These are phyloP conservation scores for Lamprologus callipterus DNA, from an alignment of 2,113 vertebrate species.

Conservation along the genomic window DNA sequence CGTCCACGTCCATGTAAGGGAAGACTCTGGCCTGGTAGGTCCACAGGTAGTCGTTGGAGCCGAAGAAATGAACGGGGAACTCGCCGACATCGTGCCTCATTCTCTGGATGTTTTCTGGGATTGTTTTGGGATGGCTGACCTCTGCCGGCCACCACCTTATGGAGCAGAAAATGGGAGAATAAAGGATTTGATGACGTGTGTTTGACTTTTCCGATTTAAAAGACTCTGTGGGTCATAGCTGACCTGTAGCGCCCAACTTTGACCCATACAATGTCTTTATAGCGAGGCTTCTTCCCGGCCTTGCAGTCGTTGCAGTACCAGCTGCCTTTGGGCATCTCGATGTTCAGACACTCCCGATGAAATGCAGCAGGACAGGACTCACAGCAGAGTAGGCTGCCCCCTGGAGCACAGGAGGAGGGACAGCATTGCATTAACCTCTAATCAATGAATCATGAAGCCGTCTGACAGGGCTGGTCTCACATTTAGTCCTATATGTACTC, in stretches of 20 bases:
- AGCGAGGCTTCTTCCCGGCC: constrained; percentile 93
- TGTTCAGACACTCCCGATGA: constrained; percentile 96
- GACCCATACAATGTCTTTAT: constrained; percentile 96
- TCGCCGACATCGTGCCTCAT: constrained; percentile 95
- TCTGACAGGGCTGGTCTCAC: neutral
- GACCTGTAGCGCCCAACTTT: constrained; percentile 97
- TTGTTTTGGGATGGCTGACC: constrained; percentile 89
- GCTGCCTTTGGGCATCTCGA: constrained; percentile 96
- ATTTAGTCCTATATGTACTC: neutral
- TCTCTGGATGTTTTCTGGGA: constrained; percentile 93
- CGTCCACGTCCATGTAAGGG: constrained; percentile 97
- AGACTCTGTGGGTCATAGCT: constrained; percentile 16
- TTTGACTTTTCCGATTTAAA: neutral
- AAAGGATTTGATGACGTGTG: neutral
- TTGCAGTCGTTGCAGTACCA: constrained; percentile 99
- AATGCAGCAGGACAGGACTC: constrained; percentile 97
- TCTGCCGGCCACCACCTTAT: constrained; percentile 98
- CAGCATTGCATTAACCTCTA: neutral
- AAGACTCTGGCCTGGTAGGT: constrained; percentile 97
- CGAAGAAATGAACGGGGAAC: constrained; percentile 97
- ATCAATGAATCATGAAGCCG: neutral
- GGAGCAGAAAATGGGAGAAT: neutral
- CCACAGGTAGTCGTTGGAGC: constrained; percentile 97
- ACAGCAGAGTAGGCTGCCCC: constrained; percentile 95
- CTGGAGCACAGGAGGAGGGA: constrained; percentile 55